Conservation (phyloP, 2,797 vertebrate genomes). For the Poecilia gillii region DNA sequence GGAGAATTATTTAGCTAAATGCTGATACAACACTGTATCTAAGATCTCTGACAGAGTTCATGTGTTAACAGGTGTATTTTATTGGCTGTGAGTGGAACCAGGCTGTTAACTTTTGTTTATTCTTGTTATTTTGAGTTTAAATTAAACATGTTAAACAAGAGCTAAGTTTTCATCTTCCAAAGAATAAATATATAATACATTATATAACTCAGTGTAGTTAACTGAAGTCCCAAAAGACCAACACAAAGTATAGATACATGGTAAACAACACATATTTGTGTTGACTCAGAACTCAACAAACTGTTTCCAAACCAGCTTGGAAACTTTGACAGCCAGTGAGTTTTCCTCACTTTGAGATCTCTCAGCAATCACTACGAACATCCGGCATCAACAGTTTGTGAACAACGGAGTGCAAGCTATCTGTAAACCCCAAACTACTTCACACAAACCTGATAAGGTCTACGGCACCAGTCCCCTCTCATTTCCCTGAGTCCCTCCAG, state of each 20-base stretch:
- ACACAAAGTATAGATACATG: background rate
- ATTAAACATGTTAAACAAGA: background rate
- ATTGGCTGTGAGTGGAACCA: too few relatives aligned
- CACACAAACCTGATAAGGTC: constrained; percentile 78
- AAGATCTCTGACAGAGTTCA: background rate
- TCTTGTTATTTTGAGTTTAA: background rate
- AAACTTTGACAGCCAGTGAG: constrained; percentile 27
- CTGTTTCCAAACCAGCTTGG: constrained; percentile 8
- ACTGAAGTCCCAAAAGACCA: too few relatives aligned
- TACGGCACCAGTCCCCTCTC: constrained; percentile 75
- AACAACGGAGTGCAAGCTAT: constrained; percentile 63
- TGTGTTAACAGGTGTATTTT: background rate
- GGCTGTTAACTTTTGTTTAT: too few relatives aligned
- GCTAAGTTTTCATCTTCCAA: background rate
- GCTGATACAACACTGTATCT: background rate
- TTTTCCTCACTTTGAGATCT: constrained; percentile 26
- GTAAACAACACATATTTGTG: background rate
- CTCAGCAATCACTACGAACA: constrained; percentile 33
- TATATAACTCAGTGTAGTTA: too few relatives aligned
- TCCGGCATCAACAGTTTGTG: constrained; percentile 40
- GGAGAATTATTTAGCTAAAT: background rate
- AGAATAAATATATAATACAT: too few relatives aligned
- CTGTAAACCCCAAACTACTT: constrained; percentile 66
- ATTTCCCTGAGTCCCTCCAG: constrained; percentile 74
- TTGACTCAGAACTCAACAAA: background rate